Conservation (phyloP, 2,113 vertebrate species). For the Delphinus delphis region DNA sequence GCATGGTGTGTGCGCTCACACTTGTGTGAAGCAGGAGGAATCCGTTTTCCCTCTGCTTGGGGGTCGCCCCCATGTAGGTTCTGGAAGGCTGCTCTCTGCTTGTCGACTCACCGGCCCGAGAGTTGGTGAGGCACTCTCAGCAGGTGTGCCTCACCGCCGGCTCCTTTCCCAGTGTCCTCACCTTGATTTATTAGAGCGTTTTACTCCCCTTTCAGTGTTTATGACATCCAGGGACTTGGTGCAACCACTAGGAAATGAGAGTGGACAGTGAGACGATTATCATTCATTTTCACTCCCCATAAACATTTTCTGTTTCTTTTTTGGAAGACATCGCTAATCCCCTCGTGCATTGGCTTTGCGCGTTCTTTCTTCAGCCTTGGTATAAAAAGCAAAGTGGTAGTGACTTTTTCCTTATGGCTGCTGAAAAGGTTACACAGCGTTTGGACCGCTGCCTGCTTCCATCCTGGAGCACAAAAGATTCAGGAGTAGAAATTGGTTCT, state of each 20-base stretch:
- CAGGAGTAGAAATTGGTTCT: constrained; percentile 47
- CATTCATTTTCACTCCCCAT: constrained; percentile 72
- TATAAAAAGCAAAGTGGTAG: constrained; percentile 58
- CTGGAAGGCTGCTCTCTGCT: background rate
- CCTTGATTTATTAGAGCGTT: constrained; percentile 17
- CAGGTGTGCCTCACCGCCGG: background rate
- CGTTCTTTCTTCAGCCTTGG: background rate
- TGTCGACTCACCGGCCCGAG: background rate
- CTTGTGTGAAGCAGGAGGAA: background rate
- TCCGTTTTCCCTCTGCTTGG: background rate
- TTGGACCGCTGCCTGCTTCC: constrained; percentile 59
- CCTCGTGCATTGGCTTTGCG: background rate
- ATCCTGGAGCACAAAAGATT: constrained; percentile 58
- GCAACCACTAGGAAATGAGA: constrained; percentile 49
- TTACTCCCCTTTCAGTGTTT: constrained; percentile 37
- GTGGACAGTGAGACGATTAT: constrained; percentile 63
- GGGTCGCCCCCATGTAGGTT: rapidly evolving
- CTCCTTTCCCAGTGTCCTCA: background rate
- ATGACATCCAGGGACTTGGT: constrained; percentile 37
- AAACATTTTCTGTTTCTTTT: constrained; percentile 64
- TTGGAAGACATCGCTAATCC: constrained; percentile 57
- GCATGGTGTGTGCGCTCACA: rapidly evolving
- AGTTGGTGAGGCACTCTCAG: background rate
- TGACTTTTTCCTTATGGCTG: constrained; percentile 69
- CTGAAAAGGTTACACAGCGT: constrained; percentile 62